Percentiles rank a stretch among this genome's conserved stretches.
Evolutionary conservation across 2,888 invertebrate species (phyloP).

Genomic region (Vandiemenella viatica): DNA sequence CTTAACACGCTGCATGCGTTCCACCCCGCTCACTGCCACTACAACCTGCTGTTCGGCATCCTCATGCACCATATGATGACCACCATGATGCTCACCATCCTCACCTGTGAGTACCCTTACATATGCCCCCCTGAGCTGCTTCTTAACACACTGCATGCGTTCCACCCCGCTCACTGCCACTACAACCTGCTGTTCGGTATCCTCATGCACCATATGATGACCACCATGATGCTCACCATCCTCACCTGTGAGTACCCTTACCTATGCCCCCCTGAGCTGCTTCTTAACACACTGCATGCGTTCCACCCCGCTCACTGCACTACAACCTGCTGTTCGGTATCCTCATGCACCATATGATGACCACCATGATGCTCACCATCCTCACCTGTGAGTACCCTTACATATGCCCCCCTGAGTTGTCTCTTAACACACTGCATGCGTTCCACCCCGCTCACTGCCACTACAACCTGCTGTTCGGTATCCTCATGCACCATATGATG

Average conservation of each 20-base stretch:
- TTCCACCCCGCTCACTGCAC: too few relatives aligned
- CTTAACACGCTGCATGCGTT: too few relatives aligned
- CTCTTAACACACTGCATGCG: too few relatives aligned
- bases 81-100: conserved; percentile 70
- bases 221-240: conserved; percentile 74
- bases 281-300: too few relatives aligned
- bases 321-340: conserved; percentile 82
- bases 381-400: conserved; percentile 53
- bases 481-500: conserved; percentile 86
- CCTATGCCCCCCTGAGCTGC: too few relatives aligned
- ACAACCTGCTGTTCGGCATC: conserved; percentile 78
- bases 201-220: conserved; percentile 85
- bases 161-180: conserved; percentile 69
- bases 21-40: conserved; percentile 72
- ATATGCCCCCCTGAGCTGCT: too few relatives aligned
- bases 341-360: conserved; percentile 85
- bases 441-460: conserved; percentile 72
- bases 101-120: conserved; percentile 55
- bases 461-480: conserved; percentile 78
- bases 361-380: conserved; percentile 74
- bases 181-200: conserved; percentile 82
- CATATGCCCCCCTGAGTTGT: too few relatives aligned
- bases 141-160: too few relatives aligned
- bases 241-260: conserved; percentile 53
- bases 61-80: conserved; percentile 88